Conservation (phyloP, 1,140 invertebrate genomes). For the Bombus consobrinus region DNA sequence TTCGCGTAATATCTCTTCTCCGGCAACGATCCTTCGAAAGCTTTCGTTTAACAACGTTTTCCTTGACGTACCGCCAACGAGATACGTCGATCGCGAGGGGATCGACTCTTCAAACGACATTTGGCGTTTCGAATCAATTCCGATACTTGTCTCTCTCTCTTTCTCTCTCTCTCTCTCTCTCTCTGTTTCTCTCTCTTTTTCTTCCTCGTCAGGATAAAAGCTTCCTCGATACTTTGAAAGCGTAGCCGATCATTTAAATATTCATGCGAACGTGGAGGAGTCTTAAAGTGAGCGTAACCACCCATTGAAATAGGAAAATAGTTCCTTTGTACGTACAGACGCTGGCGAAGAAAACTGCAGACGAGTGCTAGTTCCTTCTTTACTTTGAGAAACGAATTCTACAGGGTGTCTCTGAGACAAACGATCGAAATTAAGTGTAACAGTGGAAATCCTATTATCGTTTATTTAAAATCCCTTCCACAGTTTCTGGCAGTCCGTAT, state of each 20-base stretch:
- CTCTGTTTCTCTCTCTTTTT: too few species aligned
- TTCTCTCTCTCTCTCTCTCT: too few species aligned
- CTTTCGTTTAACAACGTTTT: not conserved
- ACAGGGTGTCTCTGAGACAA: not conserved
- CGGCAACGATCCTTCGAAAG: not conserved
- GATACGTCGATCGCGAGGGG: not conserved
- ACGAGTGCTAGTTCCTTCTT: not conserved
- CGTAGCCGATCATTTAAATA: conserved; percentile 25
- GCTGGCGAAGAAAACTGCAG: not conserved
- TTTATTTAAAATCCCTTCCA: too few species aligned
- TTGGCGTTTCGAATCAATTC: conserved; percentile 14
- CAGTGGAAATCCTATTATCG: too few species aligned
- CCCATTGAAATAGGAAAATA: not conserved
- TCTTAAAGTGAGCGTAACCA: not conserved
- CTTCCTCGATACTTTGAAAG: not conserved
- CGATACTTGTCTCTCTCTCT: not conserved
- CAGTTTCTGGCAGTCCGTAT: too few species aligned
- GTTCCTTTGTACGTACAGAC: not conserved
- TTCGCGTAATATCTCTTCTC: not conserved
- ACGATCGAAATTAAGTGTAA: too few species aligned
- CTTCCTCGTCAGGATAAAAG: not conserved
- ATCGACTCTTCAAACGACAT: not conserved
- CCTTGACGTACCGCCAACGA: not conserved
- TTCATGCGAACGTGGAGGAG: not conserved
- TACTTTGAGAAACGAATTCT: too few species aligned